A percentile compares a stretch with the other conserved stretches of the same genome.
Conservation (phyloP, 2,888 invertebrate genomes). For the Netelia melanura region DNA sequence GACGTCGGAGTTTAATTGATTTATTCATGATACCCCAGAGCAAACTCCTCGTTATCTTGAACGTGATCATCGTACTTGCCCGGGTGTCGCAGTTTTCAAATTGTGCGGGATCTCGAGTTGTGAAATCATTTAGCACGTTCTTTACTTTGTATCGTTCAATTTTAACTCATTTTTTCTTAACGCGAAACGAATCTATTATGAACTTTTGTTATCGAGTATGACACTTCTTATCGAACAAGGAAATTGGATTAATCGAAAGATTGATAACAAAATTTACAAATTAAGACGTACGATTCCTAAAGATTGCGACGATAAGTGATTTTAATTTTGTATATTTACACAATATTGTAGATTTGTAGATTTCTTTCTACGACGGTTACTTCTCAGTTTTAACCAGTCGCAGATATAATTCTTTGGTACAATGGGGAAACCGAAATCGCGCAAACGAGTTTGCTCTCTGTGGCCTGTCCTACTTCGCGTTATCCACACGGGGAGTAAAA, state of each 20-base stretch:
- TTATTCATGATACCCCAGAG: constrained; percentile 27
- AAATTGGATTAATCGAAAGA: too few species aligned
- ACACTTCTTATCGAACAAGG: too few species aligned
- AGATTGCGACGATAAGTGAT: not conserved
- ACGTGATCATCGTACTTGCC: not conserved
- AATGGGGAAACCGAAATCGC: constrained; percentile 24
- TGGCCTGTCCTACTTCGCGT: constrained; percentile 43
- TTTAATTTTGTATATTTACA: not conserved
- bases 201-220: not conserved
- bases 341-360: not conserved
- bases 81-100: not conserved
- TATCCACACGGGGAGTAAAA: constrained; percentile 34
- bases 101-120: not conserved
- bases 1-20: constrained; percentile 46
- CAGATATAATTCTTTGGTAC: not conserved
- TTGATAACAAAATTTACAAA: not conserved
- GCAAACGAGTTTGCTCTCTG: constrained; percentile 18
- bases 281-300: not conserved
- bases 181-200: not conserved
- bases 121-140: not conserved
- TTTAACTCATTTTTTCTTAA: not conserved
- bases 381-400: not conserved
- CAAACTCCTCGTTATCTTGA: not conserved
- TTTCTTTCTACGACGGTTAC: not conserved
- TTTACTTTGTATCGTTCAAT: not conserved